Base-by-base conservation (phyloP, 1,140 invertebrate species). In the Drosophila cardini region DNA sequence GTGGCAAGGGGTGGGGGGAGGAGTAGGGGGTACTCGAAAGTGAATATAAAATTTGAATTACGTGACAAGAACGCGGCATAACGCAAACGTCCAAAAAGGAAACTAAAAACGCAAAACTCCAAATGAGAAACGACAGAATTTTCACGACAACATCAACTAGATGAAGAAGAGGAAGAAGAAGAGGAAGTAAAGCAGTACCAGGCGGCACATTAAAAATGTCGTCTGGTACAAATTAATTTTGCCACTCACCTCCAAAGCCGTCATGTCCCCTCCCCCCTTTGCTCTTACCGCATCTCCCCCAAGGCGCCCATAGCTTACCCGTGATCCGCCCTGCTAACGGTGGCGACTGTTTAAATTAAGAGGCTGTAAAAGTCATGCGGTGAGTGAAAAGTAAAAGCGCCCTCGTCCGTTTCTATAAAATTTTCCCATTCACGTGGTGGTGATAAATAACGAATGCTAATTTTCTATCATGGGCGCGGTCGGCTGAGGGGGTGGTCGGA, bases 211-310 rank as follows among this genome's bases (percentile, higher is more conserved):
- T 89, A 90, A 89, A 89, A 90, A 64, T 72, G 77, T 80, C 85
- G 85, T 90, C 85, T 90, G 80, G 70, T 80, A 90, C 84, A 90
- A 89, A 89, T 89, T 89, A 90, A 89, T 90, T 89, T 89, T 64
- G 72, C 50, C 64, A 62, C 58, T 62, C 62, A 43, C 53, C 34
- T 26, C 21, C 21, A 4, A 26, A 26, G 21, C 21, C 18, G 26
- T 8, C 43, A 13, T 30, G 8, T 5, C 52, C 45, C 11, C 10
- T 11, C 38, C 2, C n/a, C 10, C 40, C n/a, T n/a, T n/a, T 26
- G 21, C 5, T 0, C 21, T 26, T 26, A 30, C 45, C 16, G 16
- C 30, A 8, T 5, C 34, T 4, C 34, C 50, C 63, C 60, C 67
- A 42, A 50, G 75, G 67, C 55, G 50, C 9, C 45, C 64, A 38